Evolutionary conservation across 2,113 vertebrate species (phyloP), one percentile per base, ranked within the genome.

Genomic region (Anarhynchus alexandrinus): DNA sequence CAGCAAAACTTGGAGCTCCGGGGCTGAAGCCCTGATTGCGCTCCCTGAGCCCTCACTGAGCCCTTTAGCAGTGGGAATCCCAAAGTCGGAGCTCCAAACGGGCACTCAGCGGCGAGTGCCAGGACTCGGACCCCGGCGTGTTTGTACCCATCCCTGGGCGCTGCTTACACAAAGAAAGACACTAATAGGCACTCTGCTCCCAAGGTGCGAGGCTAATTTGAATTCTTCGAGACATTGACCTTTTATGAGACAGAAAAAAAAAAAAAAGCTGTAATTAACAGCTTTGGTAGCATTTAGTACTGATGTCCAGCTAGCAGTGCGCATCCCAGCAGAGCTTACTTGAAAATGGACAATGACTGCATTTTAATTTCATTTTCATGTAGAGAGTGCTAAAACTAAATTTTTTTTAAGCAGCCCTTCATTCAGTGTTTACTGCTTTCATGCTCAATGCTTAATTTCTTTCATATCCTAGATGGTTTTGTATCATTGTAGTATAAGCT

Each of bases 1-100:
- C 62, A 65, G 11, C 29, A 72, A 55, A 71, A 67, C 20, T 12
- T 3, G 2, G 12, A 82, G 13, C 20, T 38, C 17, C 0, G 11
- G 29, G 8, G 11, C 42, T 51, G 64, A 42, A 36, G 30, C 11
- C 12, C 25, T 62, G 34, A 64, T 15, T 4, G 8, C 9, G 4
- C 15, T 55, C 40, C 8, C 29, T 14, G 22, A 61, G 32, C 29
- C 7, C 42, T 57, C 2, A 0, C 32, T 15, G 29, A 51, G 34
- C 23, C n/a, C 17, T 55, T 69, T 30, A 0, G 0, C 8, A 5
- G 15, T 2, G 3, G 40, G 34, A 74, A 86, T 21, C 51, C 27
- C 5, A 1, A 22, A 51, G 36, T 19, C 0, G 2, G 26, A 23
- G 2, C 42, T 45, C 30, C 29, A 26, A 8, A 29, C 0, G 1